Base-by-base conservation (phyloP, 2,797 vertebrate genomes). In the Gila robusta region DNA sequence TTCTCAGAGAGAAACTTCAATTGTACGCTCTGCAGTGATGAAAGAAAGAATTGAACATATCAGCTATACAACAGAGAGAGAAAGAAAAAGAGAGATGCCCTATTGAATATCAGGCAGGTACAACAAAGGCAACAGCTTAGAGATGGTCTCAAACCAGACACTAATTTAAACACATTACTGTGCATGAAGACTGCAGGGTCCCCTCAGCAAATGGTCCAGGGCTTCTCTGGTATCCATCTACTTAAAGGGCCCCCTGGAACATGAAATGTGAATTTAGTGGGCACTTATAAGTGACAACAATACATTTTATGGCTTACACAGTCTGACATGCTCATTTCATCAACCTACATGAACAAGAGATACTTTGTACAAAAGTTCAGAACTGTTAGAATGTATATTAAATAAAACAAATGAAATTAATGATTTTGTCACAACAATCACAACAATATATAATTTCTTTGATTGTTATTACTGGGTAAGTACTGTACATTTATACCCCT, bases 31-130 rank as follows among this genome's bases (percentile, higher is more conserved):
- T 70, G 28, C 17, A 77, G 16, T 35, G 70, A 85, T 80, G 32
- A 74, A 87, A 88, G 84, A 81, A 52, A 73, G 1, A 47, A 44
- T 14, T 44, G 59, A 87, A 78, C 76, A 70, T 19, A 11, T 35
- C 35, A 67, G 81, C 80, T 83, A 44, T 52, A 23, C 32, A 69
- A 66, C 44, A 56, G n/a, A 81, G 28, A 79, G 21, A 72, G 84
- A 71, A 5, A 71, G 3, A 72, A 3, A 85, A n/a, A 70, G n/a
- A 79, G n/a, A 74, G 7, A 79, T 17, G 21, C 37, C 83, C 66
- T 47, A 32, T 39, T 14, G 26, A 21, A 85, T 59, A 59, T 79
- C 66, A 85, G 26, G 26, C 49, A 71, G 49, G 66, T 70, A 79
- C 37, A 85, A 79, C 64, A 85, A 79, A 79, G 47, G 62, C 56